Conservation (phyloP, 2,113 vertebrate genomes). For the Dasyprocta punctata region DNA sequence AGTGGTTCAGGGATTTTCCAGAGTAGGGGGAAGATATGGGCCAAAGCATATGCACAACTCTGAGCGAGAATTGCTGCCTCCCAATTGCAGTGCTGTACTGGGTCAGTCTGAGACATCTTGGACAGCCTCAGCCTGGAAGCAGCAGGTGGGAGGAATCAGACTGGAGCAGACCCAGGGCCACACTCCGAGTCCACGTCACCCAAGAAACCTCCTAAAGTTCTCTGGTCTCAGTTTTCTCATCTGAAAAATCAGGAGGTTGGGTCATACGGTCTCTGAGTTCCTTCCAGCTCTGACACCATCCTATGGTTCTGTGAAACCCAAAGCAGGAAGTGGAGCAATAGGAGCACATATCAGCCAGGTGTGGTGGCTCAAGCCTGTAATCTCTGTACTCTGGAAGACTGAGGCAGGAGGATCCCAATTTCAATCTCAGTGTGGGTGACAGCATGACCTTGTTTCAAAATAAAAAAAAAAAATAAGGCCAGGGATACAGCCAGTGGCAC, state of each 20-base stretch:
- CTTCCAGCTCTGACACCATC: background rate
- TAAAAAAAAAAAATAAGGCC: background rate
- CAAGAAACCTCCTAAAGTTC: background rate
- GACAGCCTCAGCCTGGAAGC: background rate
- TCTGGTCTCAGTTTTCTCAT: background rate
- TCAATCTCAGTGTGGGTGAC: background rate
- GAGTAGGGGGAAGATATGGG: background rate
- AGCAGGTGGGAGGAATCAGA: background rate
- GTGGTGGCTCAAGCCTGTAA: background rate
- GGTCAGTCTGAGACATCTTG: background rate
- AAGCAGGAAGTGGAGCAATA: background rate
- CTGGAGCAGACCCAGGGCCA: background rate
- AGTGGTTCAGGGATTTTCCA: slow-evolving; percentile 75
- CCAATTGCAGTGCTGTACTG: fast-evolving
- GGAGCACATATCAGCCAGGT: background rate
- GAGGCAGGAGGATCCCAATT: background rate
- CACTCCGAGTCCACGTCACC: background rate
- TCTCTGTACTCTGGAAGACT: background rate
- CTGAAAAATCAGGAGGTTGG: background rate
- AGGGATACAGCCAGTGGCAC: no score
- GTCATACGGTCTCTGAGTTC: background rate
- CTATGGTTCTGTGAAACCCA: background rate
- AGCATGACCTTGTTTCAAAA: background rate
- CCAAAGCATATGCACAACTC: background rate
- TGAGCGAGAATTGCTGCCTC: background rate